These are phyloP conservation scores for Eupithecia tripunctaria DNA, from an alignment of 2,888 invertebrate genomes.

Conservation along the genomic window DNA sequence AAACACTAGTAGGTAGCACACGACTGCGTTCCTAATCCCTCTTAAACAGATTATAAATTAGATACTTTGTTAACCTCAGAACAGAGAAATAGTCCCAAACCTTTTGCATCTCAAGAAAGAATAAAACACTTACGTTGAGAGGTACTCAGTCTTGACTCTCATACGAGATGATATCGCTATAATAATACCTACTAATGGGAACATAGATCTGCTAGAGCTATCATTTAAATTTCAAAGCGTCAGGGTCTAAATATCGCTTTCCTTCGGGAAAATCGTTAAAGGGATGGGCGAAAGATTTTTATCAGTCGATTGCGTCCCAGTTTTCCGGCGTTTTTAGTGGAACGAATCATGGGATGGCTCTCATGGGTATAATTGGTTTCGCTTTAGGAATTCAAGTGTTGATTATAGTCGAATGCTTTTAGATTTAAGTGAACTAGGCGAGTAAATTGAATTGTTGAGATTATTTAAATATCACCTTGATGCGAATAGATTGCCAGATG, in stretches of 20 bases:
- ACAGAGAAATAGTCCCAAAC: not conserved
- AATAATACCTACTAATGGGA: slow-evolving; percentile 20
- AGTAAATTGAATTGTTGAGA: not conserved
- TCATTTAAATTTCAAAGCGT: slow-evolving; percentile 39
- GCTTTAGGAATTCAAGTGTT: slow-evolving; percentile 39
- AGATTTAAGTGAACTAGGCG: slow-evolving; percentile 36
- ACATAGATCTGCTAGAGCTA: slow-evolving; percentile 30
- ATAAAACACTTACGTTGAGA: not conserved
- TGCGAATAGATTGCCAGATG: too few species aligned
- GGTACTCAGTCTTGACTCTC: slow-evolving; percentile 1
- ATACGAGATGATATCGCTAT: slow-evolving; percentile 6
- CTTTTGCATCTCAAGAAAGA: not conserved
- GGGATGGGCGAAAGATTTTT: slow-evolving; percentile 43
- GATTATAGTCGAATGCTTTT: slow-evolving; percentile 47
- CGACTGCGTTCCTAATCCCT: not conserved
- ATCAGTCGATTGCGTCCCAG: slow-evolving; percentile 46
- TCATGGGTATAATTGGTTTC: slow-evolving; percentile 41
- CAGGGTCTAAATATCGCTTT: slow-evolving; percentile 39
- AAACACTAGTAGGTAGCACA: not conserved
- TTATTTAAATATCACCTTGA: not conserved
- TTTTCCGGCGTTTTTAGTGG: slow-evolving; percentile 42
- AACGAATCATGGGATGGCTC: slow-evolving; percentile 39
- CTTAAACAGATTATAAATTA: not conserved
- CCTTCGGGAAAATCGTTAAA: slow-evolving; percentile 43
- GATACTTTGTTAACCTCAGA: too few species aligned